These are phyloP conservation scores for Serripes groenlandicus DNA, from an alignment of 2,888 invertebrate species.

Conservation along the genomic window DNA sequence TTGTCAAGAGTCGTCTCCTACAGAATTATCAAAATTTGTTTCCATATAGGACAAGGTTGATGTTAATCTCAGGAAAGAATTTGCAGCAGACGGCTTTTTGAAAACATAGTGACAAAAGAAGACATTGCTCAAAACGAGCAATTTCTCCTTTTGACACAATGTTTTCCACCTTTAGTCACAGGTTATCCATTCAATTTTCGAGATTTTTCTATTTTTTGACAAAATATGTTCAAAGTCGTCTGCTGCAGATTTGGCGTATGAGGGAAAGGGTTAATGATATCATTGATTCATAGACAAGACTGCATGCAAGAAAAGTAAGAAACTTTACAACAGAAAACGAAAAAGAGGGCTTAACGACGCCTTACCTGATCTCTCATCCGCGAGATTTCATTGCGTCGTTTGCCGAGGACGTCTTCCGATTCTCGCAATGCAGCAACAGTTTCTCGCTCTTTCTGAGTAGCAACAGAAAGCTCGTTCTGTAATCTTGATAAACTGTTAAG, in stretches of 20 bases:
- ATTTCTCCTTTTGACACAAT: too few species aligned
- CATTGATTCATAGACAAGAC: not conserved
- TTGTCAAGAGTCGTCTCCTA: not conserved
- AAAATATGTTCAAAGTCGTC: too few species aligned
- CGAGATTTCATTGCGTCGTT: slow-evolving; percentile 79
- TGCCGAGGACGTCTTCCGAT: slow-evolving; percentile 79
- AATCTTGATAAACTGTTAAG: slow-evolving; percentile 73
- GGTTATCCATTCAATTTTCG: too few species aligned
- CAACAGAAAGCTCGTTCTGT: slow-evolving; percentile 74
- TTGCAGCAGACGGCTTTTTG: too few species aligned
- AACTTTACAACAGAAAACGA: not conserved
- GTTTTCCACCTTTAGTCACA: too few species aligned
- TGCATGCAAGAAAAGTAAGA: not conserved
- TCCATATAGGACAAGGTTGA: too few species aligned
- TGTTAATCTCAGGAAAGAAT: too few species aligned
- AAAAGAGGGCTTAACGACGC: not conserved
- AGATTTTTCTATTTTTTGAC: too few species aligned
- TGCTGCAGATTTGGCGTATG: too few species aligned
- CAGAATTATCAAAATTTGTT: not conserved
- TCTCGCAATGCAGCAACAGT: slow-evolving; percentile 76
- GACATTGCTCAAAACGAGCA: too few species aligned
- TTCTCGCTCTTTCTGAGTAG: slow-evolving; percentile 77
- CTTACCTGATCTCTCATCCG: slow-evolving; percentile 81
- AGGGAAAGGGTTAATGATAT: too few species aligned
- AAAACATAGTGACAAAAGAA: too few species aligned